A percentile compares a stretch with the other conserved stretches of the same genome.
Conservation (phyloP, 2,888 invertebrate species). For the Phasia obesa region DNA sequence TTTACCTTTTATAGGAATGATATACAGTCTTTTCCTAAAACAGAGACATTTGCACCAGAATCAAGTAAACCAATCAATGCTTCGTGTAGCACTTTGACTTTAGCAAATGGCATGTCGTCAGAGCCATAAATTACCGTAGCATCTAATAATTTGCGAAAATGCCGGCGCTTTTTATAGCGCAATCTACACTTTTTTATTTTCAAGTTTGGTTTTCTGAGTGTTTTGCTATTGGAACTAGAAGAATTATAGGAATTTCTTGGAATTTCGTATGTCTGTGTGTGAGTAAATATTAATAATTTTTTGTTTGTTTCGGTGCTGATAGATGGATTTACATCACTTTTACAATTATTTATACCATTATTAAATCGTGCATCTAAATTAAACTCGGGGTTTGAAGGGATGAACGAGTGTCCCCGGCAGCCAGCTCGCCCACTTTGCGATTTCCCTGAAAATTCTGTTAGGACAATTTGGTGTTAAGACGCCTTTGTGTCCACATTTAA, state of each 20-base stretch:
- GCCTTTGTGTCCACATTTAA: background rate
- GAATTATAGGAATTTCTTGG: too few species aligned
- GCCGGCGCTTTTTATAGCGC: background rate
- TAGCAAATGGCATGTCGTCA: constrained; percentile 27
- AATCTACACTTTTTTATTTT: background rate
- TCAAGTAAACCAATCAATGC: background rate
- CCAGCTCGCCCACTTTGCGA: background rate
- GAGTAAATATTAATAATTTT: too few species aligned
- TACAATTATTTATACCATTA: too few species aligned
- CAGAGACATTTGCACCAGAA: constrained; percentile 13
- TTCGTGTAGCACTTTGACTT: background rate
- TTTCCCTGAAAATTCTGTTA: constrained; percentile 18
- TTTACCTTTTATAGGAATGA: constrained; percentile 2
- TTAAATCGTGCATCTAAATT: too few species aligned
- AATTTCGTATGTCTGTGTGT: too few species aligned
- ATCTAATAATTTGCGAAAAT: constrained; percentile 10
- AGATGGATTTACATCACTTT: too few species aligned
- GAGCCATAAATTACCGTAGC: background rate
- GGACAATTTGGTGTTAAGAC: background rate
- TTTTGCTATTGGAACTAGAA: too few species aligned
- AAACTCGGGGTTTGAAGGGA: background rate
- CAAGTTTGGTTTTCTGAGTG: too few species aligned
- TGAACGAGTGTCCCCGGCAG: constrained; percentile 14
- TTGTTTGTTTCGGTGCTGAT: too few species aligned
- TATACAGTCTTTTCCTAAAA: constrained; percentile 5